Conservation (phyloP, 2,113 vertebrate genomes). For the Takifugu bimaculatus region DNA sequence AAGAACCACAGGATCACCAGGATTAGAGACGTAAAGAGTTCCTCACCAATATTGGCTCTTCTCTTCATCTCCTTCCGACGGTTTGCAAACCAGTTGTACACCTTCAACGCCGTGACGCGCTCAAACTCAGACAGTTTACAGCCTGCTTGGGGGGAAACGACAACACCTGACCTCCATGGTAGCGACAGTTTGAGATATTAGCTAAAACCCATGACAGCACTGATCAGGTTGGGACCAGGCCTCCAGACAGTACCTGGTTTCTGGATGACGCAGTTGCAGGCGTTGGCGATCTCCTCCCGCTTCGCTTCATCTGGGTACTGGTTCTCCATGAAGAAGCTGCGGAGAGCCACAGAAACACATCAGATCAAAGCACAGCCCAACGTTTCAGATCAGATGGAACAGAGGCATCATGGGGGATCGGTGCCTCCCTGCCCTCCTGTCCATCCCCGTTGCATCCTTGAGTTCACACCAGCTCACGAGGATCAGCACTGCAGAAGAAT, state of each 20-base stretch:
- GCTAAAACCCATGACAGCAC: too few relatives aligned
- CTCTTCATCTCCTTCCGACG: conserved; percentile 84
- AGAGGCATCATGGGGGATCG: not conserved
- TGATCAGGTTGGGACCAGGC: too few relatives aligned
- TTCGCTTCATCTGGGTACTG: conserved; percentile 82
- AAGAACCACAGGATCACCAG: not conserved
- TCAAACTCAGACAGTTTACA: conserved; percentile 82
- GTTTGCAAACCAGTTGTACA: conserved; percentile 85
- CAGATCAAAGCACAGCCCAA: not conserved
- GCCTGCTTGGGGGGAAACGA: conserved; percentile 43
- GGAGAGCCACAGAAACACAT: conserved; percentile 6
- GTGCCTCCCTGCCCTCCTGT: conserved; percentile 38
- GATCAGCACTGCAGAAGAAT: conserved; percentile 64
- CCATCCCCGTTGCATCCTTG: conserved; percentile 64
- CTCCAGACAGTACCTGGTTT: conserved; percentile 71
- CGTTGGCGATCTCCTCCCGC: conserved; percentile 80
- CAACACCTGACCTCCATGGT: not conserved
- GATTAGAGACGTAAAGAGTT: not conserved
- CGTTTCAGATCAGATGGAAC: not conserved
- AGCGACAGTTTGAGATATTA: not conserved
- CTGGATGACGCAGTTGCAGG: conserved; percentile 81
- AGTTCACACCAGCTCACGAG: conserved; percentile 59
- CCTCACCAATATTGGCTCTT: conserved; percentile 79
- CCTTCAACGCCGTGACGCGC: conserved; percentile 79
- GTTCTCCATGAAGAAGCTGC: conserved; percentile 81